Conservation (phyloP, 2,113 vertebrate genomes). For the Gymnarchus niloticus region DNA sequence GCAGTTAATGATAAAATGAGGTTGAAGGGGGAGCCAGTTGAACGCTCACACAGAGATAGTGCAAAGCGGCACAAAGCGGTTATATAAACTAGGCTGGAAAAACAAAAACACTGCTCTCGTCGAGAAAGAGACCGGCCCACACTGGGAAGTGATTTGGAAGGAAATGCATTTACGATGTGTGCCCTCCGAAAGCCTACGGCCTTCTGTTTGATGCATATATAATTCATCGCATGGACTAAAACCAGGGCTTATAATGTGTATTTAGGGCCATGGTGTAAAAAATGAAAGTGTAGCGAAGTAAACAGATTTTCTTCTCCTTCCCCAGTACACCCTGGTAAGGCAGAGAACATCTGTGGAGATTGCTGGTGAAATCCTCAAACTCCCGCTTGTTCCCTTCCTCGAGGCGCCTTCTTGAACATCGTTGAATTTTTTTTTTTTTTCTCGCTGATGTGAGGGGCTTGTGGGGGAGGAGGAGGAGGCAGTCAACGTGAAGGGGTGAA, state of each 20-base stretch:
- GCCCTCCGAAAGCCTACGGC: background rate
- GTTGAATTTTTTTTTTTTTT: background rate
- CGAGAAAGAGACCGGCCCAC: background rate
- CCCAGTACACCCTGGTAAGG: background rate
- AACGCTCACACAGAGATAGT: background rate
- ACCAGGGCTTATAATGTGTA: conserved; percentile 22
- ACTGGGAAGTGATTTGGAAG: background rate
- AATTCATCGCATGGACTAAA: conserved; percentile 23
- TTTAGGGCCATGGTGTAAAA: conserved; percentile 8
- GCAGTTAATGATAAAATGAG: background rate
- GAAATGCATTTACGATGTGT: conserved; percentile 1
- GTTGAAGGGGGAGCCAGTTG: background rate
- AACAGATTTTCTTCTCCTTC: background rate
- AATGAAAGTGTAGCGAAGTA: conserved; percentile 3
- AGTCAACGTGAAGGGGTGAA: background rate
- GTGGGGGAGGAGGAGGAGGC: background rate
- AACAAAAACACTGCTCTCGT: background rate
- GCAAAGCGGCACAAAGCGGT: background rate
- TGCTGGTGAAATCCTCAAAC: background rate
- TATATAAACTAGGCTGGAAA: background rate
- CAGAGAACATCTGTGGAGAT: background rate
- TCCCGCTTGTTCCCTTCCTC: too few relatives aligned
- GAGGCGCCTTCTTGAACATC: background rate
- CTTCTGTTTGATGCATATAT: conserved; percentile 17
- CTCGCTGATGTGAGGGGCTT: background rate